These are phyloP conservation scores for Orthosia gothica DNA, from an alignment of 2,888 invertebrate genomes.

Conservation along the genomic window DNA sequence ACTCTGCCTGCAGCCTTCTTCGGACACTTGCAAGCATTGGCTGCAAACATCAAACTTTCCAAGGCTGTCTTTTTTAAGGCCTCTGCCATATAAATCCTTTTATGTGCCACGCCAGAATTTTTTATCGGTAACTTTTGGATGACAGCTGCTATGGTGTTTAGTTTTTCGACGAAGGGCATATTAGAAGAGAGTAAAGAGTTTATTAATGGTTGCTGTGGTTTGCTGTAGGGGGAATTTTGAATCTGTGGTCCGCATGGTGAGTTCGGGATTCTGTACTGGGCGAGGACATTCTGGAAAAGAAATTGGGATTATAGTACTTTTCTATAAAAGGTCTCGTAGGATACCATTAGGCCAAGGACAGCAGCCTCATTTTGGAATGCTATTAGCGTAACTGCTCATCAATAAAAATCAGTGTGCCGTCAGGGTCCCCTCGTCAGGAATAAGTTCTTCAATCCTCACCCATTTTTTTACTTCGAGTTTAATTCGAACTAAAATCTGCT, in stretches of 20 bases:
- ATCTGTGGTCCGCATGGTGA: conserved; percentile 35
- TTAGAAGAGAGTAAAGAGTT: conserved; percentile 54
- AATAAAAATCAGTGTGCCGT: no score
- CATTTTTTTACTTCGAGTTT: no score
- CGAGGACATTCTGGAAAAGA: conserved; percentile 50
- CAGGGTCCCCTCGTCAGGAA: no score
- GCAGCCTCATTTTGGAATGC: no score
- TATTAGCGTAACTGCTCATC: no score
- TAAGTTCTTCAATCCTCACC: no score
- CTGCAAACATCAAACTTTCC: conserved; percentile 73
- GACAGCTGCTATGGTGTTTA: conserved; percentile 66
- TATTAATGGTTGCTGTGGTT: conserved; percentile 17
- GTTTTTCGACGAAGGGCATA: conserved; percentile 66
- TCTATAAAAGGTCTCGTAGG: no score
- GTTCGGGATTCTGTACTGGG: conserved; percentile 39
- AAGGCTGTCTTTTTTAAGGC: conserved; percentile 73
- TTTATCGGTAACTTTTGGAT: conserved; percentile 69
- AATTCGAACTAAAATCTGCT: no score
- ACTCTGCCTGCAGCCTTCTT: conserved; percentile 23
- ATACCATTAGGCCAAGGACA: no score
- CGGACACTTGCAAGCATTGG: conserved; percentile 63
- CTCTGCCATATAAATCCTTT: conserved; percentile 72
- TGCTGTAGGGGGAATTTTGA: conserved; percentile 19
- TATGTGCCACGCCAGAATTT: conserved; percentile 52
- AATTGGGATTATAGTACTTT: not conserved